Evolutionary conservation across 2,797 vertebrate species (phyloP).

Genomic region (Syngnathus rostellatus): DNA sequence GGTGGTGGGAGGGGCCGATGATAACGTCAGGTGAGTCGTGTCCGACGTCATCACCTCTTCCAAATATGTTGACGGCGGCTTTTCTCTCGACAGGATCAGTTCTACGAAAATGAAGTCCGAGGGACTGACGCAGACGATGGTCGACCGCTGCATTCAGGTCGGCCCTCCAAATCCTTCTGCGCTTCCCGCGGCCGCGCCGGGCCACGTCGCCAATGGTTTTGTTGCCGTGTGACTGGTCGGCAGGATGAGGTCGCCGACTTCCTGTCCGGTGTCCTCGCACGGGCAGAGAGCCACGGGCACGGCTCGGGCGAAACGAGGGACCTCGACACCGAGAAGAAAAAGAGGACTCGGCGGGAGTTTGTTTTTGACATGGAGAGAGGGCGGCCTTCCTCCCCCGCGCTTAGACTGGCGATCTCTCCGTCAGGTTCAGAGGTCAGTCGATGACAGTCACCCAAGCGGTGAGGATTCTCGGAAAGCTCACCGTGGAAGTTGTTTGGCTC

Average conservation of each 20-base stretch:
- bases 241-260: constrained; percentile 97
- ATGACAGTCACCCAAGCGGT: background rate
- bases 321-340: constrained; percentile 90
- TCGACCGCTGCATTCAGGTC: constrained; percentile 97
- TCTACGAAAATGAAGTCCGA: constrained; percentile 92
- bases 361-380: constrained; percentile 86
- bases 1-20: constrained; percentile 91
- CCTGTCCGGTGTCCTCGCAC: constrained; percentile 83
- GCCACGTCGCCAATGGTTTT: background rate
- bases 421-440: constrained; percentile 85
- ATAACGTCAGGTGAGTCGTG: constrained; percentile 82
- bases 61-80: background rate
- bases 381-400: constrained; percentile 78
- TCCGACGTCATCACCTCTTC: background rate
- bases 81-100: constrained; percentile 74
- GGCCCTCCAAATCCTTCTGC: background rate
- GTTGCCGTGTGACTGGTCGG: constrained; percentile 4
- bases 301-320: constrained; percentile 81
- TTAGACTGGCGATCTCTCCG: constrained; percentile 82
- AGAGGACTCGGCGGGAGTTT: constrained; percentile 79
- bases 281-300: constrained; percentile 77
- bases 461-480: background rate
- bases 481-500: background rate
- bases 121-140: constrained; percentile 94
- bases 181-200: background rate